These are phyloP conservation scores for Hapalemur alaotrensis DNA, from an alignment of 2,797 vertebrate species.

Conservation along the genomic window DNA sequence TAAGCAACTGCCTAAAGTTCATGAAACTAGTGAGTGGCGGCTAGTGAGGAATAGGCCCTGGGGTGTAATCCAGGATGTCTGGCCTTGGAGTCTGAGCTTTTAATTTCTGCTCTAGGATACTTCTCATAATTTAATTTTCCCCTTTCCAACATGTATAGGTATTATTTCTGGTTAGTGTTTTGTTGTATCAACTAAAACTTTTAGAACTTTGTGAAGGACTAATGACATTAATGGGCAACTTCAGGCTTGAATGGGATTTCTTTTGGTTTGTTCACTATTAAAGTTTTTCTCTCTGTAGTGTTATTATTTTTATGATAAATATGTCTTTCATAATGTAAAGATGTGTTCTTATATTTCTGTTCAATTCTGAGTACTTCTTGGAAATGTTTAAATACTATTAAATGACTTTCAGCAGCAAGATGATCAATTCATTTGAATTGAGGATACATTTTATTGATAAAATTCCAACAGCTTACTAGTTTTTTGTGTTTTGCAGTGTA, in stretches of 20 bases:
- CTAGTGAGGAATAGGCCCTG: too few species aligned
- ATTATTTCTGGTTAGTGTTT: background rate
- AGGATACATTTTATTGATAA: background rate
- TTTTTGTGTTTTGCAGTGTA: background rate
- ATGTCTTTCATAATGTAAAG: background rate
- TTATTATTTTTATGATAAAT: background rate
- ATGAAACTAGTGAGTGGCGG: background rate
- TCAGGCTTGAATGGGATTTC: background rate
- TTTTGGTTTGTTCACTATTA: background rate
- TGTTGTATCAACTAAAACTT: background rate
- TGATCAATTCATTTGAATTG: background rate
- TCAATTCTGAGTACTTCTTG: background rate
- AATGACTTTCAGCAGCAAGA: background rate
- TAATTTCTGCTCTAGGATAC: background rate
- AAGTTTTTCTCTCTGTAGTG: background rate
- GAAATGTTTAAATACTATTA: background rate
- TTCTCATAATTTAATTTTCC: background rate
- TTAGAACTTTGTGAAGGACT: background rate
- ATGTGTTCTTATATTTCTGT: background rate
- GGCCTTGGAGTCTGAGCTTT: background rate
- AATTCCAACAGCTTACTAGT: background rate
- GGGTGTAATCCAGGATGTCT: background rate
- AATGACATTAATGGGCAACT: background rate
- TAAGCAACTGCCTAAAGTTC: background rate
- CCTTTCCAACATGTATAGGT: background rate